Percentiles rank a stretch among this genome's conserved stretches.
These are phyloP conservation scores for Tautogolabrus adspersus DNA, from an alignment of 2,113 vertebrate genomes.

Conservation along the genomic window DNA sequence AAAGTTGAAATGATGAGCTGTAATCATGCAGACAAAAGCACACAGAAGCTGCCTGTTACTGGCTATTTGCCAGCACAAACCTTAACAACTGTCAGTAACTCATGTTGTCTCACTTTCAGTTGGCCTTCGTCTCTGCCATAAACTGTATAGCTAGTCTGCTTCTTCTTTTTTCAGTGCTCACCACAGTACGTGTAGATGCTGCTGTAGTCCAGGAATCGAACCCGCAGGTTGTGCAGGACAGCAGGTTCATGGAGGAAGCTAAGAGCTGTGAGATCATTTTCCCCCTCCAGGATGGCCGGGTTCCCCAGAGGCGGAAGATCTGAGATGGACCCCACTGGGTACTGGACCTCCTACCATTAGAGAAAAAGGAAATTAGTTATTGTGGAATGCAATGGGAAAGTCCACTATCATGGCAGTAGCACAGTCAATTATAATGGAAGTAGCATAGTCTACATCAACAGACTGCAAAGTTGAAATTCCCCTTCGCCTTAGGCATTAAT, in stretches of 20 bases:
- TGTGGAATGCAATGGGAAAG: not conserved
- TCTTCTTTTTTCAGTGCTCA: conserved; percentile 49
- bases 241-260: conserved; percentile 87
- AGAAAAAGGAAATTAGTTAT: not conserved
- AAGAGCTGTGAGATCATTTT: conserved; percentile 84
- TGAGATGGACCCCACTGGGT: conserved; percentile 53
- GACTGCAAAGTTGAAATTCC: too few species aligned
- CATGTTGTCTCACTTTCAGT: not conserved
- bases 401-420: too few species aligned
- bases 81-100: not conserved
- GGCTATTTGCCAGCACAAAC: not conserved
- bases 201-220: conserved; percentile 86
- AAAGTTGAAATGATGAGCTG: conserved; percentile 28
- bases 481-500: too few species aligned
- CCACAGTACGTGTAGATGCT: conserved; percentile 87
- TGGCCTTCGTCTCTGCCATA: too few species aligned
- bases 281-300: conserved; percentile 83
- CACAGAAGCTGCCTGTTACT: conserved; percentile 22
- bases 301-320: conserved; percentile 84
- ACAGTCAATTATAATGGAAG: too few species aligned
- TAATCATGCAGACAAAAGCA: conserved; percentile 48
- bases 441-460: too few species aligned
- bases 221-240: conserved; percentile 84
- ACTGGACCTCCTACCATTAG: conserved; percentile 67
- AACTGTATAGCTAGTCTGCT: not conserved